Base-by-base conservation (phyloP, 2,888 invertebrate genomes). In the Ochlodes sylvanus region DNA sequence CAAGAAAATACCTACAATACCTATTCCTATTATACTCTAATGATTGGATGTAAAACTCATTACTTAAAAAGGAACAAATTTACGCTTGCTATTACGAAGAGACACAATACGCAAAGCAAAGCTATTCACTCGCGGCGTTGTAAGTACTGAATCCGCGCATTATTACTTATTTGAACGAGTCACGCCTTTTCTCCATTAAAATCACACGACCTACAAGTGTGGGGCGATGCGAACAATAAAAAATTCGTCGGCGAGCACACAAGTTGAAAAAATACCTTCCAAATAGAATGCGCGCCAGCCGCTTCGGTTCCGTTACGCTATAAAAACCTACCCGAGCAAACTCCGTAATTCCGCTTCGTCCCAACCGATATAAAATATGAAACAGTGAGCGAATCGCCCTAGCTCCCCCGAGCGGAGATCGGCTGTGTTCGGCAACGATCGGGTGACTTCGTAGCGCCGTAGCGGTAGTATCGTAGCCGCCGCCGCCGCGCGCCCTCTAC, bases 331-430 rank as follows among this genome's bases (percentile, higher is more conserved):
- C 84, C 89, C 84, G 83, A 89, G 88, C 89, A 89, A 89, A 90
- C 89, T 92, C 88, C 80, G 92, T 90, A 92, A 91, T 89, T 88
- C 88, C 87, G 86, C 84, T 83, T 77, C 85, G 85, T 85, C 86
- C 88, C 88, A 77, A 85, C 86, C 89, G 87, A 88, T 92, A 92
- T 92, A 92, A 92, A 92, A 92, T 92, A 92, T 92, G 92, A 92
- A 92, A 91, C 90, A 88, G 89, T 86, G 91, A 84, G 88, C 90
- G 78, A 86, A 91, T 88, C 85, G 80, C 85, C 77, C 82, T 79
- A 79, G 80, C 73, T 77, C 75, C 81, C 84, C 84, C 82, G 77
- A 84, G 81, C 82, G 76, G 76, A 7, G 55, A 60, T 80, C 80
- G 80, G 70, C 54, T 56, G 34, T 17, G 70, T 69, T 90, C 91